Conservation (phyloP, 2,888 invertebrate species). For the Panzeria rudis region DNA sequence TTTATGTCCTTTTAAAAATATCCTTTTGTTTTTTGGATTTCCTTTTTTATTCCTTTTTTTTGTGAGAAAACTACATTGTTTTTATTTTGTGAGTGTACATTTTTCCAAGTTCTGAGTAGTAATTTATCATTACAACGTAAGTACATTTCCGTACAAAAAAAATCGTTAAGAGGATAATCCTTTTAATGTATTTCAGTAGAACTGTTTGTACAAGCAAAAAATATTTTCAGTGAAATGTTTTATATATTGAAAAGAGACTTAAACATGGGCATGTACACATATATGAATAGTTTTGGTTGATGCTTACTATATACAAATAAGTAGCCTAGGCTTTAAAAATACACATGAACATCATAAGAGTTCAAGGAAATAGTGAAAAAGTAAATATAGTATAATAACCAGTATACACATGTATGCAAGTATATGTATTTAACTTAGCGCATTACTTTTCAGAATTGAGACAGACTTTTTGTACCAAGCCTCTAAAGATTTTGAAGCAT, state of each 20-base stretch:
- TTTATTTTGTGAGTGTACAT: neutral
- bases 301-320: no score
- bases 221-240: neutral
- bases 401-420: neutral
- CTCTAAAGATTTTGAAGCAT: neutral
- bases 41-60: neutral
- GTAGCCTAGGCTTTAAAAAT: neutral
- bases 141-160: constrained; percentile 68
- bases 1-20: neutral
- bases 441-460: no score
- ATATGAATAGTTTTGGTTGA: no score
- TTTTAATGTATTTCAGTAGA: constrained; percentile 68
- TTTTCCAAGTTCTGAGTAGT: constrained; percentile 74
- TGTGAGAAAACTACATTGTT: neutral
- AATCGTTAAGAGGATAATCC: constrained; percentile 72
- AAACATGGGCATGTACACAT: no score
- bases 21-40: neutral
- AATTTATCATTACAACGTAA: constrained; percentile 78
- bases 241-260: neutral
- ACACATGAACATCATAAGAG: neutral
- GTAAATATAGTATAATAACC: neutral
- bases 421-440: no score
- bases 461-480: no score
- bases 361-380: neutral
- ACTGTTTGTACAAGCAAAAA: neutral